Base-by-base conservation (phyloP, 2,888 invertebrate genomes). In the Pasiphila rectangulata region DNA sequence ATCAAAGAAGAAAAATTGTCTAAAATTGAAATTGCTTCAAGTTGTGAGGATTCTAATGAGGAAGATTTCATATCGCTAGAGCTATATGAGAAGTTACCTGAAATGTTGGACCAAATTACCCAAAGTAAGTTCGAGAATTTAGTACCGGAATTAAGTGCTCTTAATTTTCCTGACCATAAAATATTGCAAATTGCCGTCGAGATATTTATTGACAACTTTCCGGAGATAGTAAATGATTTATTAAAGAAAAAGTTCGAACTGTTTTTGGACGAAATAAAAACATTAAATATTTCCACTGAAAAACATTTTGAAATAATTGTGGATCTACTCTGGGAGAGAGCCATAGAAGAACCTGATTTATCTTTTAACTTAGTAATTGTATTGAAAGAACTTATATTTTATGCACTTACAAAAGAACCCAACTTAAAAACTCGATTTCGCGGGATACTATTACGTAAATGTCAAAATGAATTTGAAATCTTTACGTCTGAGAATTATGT, bases 271-370 rank as follows among this genome's bases (percentile, higher is more conserved):
- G 95, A 94, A 88, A 93, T 97, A 15, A 91, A 93, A 54, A 83
- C 89, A 7, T 84, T 98, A 19, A 91, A 93, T 54, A 96, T 98
- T 44, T 94, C 96, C 74, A 95, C 93, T 1, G 91, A 92, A 44
- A 93, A 93, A 40, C 91, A 95, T 60, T 89, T 98, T 38, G 92
- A 93, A 63, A 94, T 94, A 57, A 95, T 97, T 10, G 97, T 97
- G 63, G 92, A 95, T 68, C 90, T 98, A 52, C 95, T 98, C 2
- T 98, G 98, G 76, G 96, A 98, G 75, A 98, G 98, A 87, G 95
- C 98, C 13, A 94, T 98, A 42, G 96, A 97, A 79, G 98, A 98
- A 77, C 98, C 98, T 0, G 95, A 93, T 63, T 98, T 97, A 77
- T 95, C 97, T 5, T 94, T 94, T 37, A 95, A 95, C 0, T 98